Percentiles rank a stretch among this genome's conserved stretches.
phyloP scores from a whole-genome alignment of 2,888 invertebrate species.

The Dolomedes plantarius region DNA sequence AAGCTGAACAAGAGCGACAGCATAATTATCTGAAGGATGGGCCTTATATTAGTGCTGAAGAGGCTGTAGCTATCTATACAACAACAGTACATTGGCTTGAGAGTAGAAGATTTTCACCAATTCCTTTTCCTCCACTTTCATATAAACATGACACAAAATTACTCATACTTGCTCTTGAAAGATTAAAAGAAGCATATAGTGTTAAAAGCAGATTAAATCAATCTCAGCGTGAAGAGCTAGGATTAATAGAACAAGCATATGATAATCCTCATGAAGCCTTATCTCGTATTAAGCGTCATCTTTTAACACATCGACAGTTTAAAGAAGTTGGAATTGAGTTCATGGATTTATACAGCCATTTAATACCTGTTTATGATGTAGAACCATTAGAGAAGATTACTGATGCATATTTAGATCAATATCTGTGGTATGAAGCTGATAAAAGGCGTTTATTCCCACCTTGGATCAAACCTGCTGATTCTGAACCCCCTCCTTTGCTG shows the following conservation, averaged over 20 bases:
- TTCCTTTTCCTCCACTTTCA: conserved; percentile 98
- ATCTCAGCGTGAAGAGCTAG: conserved; percentile 98
- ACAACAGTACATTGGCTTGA: conserved; percentile 99
- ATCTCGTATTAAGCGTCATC: conserved; percentile 98
- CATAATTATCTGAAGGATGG: conserved; percentile 99
- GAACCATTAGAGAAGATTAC: conserved; percentile 99
- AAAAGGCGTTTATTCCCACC: conserved; percentile 97
- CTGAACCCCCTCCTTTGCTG: conserved; percentile 89
- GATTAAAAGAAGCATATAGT: conserved; percentile 98
- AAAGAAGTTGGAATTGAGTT: conserved; percentile 99
- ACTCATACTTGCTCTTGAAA: conserved; percentile 95
- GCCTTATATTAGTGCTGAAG: conserved; percentile 99
- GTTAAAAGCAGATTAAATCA: conserved; percentile 98
- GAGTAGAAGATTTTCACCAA: conserved; percentile 97
- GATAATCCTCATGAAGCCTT: conserved; percentile 99
- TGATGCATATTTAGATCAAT: conserved; percentile 99
- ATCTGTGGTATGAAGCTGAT: conserved; percentile 99
- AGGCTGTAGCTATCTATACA: conserved; percentile 99
- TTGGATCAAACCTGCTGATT: conserved; percentile 99
- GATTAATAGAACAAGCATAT: conserved; percentile 99
- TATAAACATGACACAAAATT: conserved; percentile 99
- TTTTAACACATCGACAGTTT: conserved; percentile 97
- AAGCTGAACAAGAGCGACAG: conserved; percentile 98
- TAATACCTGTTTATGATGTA: conserved; percentile 99
- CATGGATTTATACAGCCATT: conserved; percentile 99